Evolutionary conservation across 2,888 invertebrate species (phyloP).

Genomic region (Tridacna crocea): DNA sequence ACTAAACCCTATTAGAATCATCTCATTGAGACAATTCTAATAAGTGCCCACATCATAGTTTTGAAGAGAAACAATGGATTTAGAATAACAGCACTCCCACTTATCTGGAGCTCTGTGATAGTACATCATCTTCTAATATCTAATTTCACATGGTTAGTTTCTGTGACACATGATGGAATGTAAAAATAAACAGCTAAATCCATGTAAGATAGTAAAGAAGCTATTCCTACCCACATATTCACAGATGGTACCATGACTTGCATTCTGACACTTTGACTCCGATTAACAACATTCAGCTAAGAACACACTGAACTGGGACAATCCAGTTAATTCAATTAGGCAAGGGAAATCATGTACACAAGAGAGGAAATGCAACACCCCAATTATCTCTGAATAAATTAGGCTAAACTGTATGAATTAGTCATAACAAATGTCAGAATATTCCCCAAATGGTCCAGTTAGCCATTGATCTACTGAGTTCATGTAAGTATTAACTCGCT

Average conservation of each 20-base stretch:
- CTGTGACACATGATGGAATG: too few relatives aligned
- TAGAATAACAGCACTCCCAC: too few relatives aligned
- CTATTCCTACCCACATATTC: slow-evolving; percentile 21
- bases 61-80: too few relatives aligned
- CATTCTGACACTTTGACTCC: background rate
- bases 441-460: slow-evolving; percentile 8
- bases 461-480: slow-evolving; percentile 19
- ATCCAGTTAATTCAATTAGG: slow-evolving; percentile 21
- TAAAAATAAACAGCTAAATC: too few relatives aligned
- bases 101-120: too few relatives aligned
- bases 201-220: background rate
- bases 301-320: background rate
- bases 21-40: too few relatives aligned
- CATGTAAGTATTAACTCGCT: slow-evolving; percentile 8
- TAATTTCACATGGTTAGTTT: too few relatives aligned
- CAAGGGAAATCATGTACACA: slow-evolving; percentile 8
- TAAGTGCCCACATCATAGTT: too few relatives aligned
- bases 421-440: slow-evolving; percentile 35
- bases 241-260: slow-evolving; percentile 7
- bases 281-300: background rate
- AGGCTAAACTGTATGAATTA: slow-evolving; percentile 45
- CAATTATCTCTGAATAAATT: slow-evolving; percentile 33
- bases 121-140: too few relatives aligned
- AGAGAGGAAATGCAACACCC: slow-evolving; percentile 19
- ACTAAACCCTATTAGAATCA: too few relatives aligned